phyloP scores from a whole-genome alignment of 2,797 vertebrate genomes.

The Emys orbicularis region DNA sequence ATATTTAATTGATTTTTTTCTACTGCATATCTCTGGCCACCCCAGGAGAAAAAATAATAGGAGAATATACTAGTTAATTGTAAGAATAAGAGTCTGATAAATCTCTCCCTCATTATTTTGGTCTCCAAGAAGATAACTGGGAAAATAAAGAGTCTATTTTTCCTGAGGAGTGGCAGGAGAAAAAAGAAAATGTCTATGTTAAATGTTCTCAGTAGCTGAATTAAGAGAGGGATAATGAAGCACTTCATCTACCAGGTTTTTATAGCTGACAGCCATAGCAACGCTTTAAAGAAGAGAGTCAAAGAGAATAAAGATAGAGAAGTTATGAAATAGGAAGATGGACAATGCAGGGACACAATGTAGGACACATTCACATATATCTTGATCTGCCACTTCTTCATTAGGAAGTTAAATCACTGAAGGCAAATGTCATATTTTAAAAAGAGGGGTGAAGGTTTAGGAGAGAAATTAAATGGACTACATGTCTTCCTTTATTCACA shows the following conservation, averaged over 20 bases:
- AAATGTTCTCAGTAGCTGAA: not conserved
- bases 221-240: not conserved
- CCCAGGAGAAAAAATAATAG: not conserved
- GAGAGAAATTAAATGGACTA: not conserved
- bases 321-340: not conserved
- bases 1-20: not conserved
- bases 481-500: not conserved
- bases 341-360: not conserved
- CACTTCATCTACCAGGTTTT: not conserved
- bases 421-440: not conserved
- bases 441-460: not conserved
- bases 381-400: not conserved
- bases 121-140: not conserved
- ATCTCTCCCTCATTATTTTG: not conserved
- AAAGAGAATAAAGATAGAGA: conserved; percentile 13
- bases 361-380: not conserved
- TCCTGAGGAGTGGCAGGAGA: not conserved
- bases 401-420: not conserved
- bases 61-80: not conserved
- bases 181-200: not conserved
- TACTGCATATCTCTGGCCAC: not conserved
- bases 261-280: not conserved
- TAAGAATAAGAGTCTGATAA: not conserved
- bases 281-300: not conserved
- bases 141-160: not conserved